A percentile compares a stretch with the other conserved stretches of the same genome.
Conservation (phyloP, 1,140 invertebrate genomes). For the Temnothorax nylanderi region DNA sequence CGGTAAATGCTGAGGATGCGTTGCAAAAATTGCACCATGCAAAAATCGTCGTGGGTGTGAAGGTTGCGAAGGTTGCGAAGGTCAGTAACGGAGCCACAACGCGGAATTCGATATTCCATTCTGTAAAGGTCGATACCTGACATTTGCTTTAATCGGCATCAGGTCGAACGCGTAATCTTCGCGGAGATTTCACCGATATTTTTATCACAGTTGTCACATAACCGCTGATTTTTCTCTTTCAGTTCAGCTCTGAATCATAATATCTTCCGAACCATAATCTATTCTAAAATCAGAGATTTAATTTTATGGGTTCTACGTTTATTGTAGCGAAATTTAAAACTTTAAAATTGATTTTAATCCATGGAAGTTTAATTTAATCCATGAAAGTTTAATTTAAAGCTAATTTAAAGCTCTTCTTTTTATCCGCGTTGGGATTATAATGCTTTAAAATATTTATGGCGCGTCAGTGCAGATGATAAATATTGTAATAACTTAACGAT, state of each 20-base stretch:
- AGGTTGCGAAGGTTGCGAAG: neutral
- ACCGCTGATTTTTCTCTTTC: neutral
- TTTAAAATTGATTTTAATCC: neutral
- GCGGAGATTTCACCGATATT: neutral
- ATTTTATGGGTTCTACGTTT: neutral
- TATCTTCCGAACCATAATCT: neutral
- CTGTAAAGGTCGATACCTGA: neutral
- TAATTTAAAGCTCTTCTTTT: neutral
- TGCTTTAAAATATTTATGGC: conserved; percentile 16
- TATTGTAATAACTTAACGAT: conserved; percentile 22
- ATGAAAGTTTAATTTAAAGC: neutral
- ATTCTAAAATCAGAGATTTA: neutral
- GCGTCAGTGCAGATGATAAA: conserved; percentile 5
- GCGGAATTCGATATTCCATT: neutral
- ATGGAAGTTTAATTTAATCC: neutral
- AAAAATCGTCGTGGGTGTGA: neutral
- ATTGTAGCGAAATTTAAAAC: neutral
- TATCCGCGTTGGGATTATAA: neutral
- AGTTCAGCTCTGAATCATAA: neutral
- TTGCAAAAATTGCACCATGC: neutral
- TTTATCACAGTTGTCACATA: neutral
- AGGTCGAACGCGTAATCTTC: neutral
- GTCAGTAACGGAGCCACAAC: neutral
- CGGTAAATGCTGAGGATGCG: neutral
- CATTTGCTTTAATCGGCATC: conserved; percentile 1